Conservation (phyloP, 2,888 invertebrate species). For the Heteropelma amictum region DNA sequence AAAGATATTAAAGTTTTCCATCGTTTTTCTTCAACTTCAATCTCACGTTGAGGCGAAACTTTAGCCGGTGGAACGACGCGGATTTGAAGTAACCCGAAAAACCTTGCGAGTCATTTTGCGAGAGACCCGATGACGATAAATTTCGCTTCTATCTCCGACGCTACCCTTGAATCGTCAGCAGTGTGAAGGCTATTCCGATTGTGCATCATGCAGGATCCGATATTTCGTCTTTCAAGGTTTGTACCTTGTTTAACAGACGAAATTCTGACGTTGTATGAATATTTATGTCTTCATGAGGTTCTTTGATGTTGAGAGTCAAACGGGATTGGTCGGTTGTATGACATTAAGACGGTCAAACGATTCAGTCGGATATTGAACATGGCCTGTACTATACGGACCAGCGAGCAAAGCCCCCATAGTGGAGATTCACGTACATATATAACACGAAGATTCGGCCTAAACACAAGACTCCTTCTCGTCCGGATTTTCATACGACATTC, state of each 20-base stretch:
- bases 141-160: not conserved
- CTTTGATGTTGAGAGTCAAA: conserved; percentile 49
- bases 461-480: not conserved
- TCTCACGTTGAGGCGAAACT: conserved; percentile 38
- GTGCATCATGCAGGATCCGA: not conserved
- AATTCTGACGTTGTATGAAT: conserved; percentile 40
- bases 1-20: conserved; percentile 56
- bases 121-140: conserved; percentile 33
- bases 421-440: not conserved
- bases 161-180: not conserved
- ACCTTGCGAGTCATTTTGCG: conserved; percentile 38
- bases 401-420: conserved; percentile 3
- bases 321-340: conserved; percentile 7
- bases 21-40: conserved; percentile 42
- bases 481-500: no score
- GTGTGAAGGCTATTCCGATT: not conserved
- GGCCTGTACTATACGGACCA: conserved; percentile 7
- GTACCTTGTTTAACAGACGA: no score
- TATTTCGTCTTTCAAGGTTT: no score
- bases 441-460: conserved; percentile 8
- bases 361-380: conserved; percentile 39
- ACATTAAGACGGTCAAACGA: conserved; percentile 40
- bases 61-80: conserved; percentile 49
- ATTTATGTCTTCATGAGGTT: conserved; percentile 2
- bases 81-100: conserved; percentile 44